Percentiles rank a stretch among this genome's conserved stretches.
These are phyloP conservation scores for Pholis gunnellus DNA, from an alignment of 2,113 vertebrate species.

Conservation along the genomic window DNA sequence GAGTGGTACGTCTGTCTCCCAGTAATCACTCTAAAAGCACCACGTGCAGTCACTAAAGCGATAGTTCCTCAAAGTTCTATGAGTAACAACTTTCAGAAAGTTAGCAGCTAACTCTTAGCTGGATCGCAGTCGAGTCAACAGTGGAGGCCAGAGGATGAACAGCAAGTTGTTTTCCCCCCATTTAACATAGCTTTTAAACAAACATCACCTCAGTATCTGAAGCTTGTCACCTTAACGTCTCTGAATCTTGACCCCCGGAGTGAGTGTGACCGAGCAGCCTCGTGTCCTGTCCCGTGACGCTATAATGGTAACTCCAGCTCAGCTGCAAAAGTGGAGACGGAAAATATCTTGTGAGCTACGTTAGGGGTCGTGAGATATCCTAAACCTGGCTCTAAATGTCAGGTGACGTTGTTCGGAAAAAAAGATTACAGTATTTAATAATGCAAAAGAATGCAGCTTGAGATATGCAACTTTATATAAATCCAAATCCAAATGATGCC, in stretches of 20 bases:
- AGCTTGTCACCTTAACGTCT: constrained; percentile 8
- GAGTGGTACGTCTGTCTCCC: not conserved
- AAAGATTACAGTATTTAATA: not conserved
- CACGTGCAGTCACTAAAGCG: not conserved
- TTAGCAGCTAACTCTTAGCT: not conserved
- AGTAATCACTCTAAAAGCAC: not conserved
- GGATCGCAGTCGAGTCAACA: not conserved
- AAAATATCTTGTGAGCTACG: not conserved
- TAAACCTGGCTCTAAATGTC: not conserved
- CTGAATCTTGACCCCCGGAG: not conserved
- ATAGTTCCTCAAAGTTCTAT: not conserved
- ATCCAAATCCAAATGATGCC: not conserved
- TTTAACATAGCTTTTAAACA: not conserved
- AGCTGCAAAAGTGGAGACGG: not conserved
- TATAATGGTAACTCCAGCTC: not conserved
- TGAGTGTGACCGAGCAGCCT: not conserved
- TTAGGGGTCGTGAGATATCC: not conserved
- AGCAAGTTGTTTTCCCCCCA: not conserved
- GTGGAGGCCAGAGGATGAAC: no score
- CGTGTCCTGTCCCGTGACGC: not conserved
- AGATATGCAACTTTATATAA: not conserved
- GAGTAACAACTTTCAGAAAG: not conserved
- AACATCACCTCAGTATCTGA: not conserved
- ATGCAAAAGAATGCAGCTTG: not conserved
- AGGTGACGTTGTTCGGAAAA: not conserved